Conservation (phyloP, 2,888 invertebrate species). For the Hirtodrosophila histrioides region DNA sequence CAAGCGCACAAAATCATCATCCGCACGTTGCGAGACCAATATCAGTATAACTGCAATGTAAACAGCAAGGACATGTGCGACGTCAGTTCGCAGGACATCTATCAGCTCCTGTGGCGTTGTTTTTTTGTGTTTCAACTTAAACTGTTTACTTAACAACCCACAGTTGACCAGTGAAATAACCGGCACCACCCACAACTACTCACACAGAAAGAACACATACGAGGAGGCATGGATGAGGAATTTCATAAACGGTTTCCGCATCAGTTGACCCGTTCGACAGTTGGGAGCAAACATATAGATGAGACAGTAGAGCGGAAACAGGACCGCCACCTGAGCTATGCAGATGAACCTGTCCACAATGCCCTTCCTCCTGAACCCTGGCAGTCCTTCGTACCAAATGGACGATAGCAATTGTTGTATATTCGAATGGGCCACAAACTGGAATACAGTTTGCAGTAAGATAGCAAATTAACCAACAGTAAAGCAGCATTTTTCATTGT, state of each 20-base stretch:
- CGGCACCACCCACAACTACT: slow-evolving; percentile 84
- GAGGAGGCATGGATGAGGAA: slow-evolving; percentile 97
- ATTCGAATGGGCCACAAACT: slow-evolving; percentile 98
- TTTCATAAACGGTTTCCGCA: slow-evolving; percentile 98
- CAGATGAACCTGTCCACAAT: slow-evolving; percentile 90
- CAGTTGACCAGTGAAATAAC: slow-evolving; percentile 1
- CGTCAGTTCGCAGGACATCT: slow-evolving; percentile 3
- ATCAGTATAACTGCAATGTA: slow-evolving; percentile 91
- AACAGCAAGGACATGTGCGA: slow-evolving; percentile 10
- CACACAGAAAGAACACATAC: slow-evolving; percentile 96
- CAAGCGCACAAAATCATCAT: slow-evolving; percentile 89
- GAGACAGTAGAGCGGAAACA: slow-evolving; percentile 94
- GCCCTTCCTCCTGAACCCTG: slow-evolving; percentile 94
- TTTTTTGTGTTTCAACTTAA: slow-evolving; percentile 11
- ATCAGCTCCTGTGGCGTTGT: not conserved
- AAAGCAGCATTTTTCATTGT: too few species aligned
- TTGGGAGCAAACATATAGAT: slow-evolving; percentile 94
- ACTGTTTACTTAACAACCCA: slow-evolving; percentile 11
- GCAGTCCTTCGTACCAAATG: slow-evolving; percentile 98
- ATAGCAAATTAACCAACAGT: not conserved
- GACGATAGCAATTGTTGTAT: slow-evolving; percentile 96
- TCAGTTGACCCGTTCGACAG: slow-evolving; percentile 90
- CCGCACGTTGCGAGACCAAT: slow-evolving; percentile 95
- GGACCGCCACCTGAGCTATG: slow-evolving; percentile 89
- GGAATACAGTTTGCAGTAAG: slow-evolving; percentile 37